Base-by-base conservation (phyloP, 1,140 invertebrate genomes). In the Zeugodacus cucurbitae region DNA sequence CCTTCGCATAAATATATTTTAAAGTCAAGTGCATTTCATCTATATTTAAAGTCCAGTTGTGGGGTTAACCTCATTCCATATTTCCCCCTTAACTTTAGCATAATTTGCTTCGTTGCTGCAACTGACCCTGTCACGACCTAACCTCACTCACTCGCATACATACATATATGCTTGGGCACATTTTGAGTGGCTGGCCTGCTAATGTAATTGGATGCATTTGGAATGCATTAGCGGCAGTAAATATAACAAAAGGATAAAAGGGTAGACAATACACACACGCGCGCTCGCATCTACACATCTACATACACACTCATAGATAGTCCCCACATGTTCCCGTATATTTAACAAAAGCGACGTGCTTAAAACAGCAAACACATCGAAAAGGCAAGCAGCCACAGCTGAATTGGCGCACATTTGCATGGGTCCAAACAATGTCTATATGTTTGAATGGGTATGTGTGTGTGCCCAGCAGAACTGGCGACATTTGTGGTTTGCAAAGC, bases 151-250 rank as follows among this genome's bases (percentile, higher is more conserved):
- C 48, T 7, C 26, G n/a, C 26, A 64, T n/a, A n/a, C 14, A 54
- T 54, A 54, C 4, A 54, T n/a, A n/a, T n/a, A 54, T 54, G 32
- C 67, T 41, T 41, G 58, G 58, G n/a, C 58, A 62, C 58, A 62
- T 22, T 67, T 32, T 37, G 34, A 22, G 32, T 37, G 20, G 6
- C 8, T 32, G 67, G 32, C 67, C 67, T 37, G 67, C 67, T 74
- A 74, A 74, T 74, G 67, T 74, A 74, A 74, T 74, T 74, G 67
- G 67, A 74, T 74, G 67, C 67, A 74, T 74, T 74, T 32, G 67
- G 67, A 74, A 74, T 41, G 67, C 67, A 74, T 74, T 74, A 74
- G 67, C 32, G 67, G 32, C 67, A 74, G 32, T 74, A 74, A 74
- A 74, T 74, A 74, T 37, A 74, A 74, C 34, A 74, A 74, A 74